A percentile compares a stretch with the other conserved stretches of the same genome.
These are phyloP conservation scores for Megalurothrips usitatus DNA, from an alignment of 2,888 invertebrate species.

Conservation along the genomic window DNA sequence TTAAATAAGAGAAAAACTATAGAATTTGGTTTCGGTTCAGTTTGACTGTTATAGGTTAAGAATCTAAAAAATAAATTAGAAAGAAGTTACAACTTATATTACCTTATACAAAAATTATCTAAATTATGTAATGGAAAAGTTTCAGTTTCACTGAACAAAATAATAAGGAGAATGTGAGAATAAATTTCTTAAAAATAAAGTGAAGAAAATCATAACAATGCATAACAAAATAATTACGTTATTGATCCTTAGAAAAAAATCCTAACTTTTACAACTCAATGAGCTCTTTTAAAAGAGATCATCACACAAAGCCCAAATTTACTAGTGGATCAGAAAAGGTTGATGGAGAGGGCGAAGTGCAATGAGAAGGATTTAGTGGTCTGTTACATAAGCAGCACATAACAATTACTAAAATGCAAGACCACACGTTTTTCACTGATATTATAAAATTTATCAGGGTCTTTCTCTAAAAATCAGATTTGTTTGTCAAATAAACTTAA, in stretches of 20 bases:
- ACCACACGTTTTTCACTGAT: not conserved
- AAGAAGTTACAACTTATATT: conserved; percentile 1
- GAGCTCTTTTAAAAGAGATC: not conserved
- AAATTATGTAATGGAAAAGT: conserved; percentile 1
- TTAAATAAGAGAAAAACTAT: not conserved
- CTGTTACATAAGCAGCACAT: not conserved
- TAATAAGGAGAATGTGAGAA: not conserved
- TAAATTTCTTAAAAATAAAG: not conserved
- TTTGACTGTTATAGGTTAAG: not conserved
- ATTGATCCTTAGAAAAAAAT: not conserved
- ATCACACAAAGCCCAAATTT: not conserved
- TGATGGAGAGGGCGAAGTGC: not conserved
- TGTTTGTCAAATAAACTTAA: not conserved
- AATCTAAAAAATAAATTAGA: not conserved
- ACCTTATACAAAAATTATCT: not conserved
- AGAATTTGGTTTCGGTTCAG: not conserved
- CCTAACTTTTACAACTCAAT: not conserved
- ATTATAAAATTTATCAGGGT: no score
- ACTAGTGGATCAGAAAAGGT: not conserved
- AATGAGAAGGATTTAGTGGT: not conserved
- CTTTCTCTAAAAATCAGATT: not conserved
- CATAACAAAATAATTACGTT: not conserved
- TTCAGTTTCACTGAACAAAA: not conserved
- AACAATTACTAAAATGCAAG: not conserved
- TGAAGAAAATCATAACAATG: not conserved